Percentiles rank a stretch among this genome's conserved stretches.
Conservation (phyloP, 2,888 invertebrate genomes). For the Iselma pallidipennis region DNA sequence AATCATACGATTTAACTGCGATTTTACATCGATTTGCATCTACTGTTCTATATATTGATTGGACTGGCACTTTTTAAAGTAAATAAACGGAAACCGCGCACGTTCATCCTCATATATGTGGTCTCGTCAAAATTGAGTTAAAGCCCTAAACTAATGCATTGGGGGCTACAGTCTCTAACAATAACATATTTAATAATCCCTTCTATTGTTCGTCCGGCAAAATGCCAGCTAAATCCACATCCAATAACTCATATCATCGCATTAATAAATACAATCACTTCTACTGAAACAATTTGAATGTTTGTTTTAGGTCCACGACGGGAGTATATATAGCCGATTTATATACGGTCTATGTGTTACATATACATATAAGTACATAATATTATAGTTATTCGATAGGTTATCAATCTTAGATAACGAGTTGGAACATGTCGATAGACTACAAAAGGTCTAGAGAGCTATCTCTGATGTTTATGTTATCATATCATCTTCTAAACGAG, state of each 20-base stretch:
- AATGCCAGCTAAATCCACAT: slow-evolving; percentile 47
- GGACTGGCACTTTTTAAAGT: slow-evolving; percentile 31
- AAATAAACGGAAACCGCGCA: slow-evolving; percentile 28
- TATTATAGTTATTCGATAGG: no score
- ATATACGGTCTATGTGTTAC: no score
- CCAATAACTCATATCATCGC: slow-evolving; percentile 48
- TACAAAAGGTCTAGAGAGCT: no score
- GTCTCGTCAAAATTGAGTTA: slow-evolving; percentile 28
- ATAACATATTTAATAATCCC: slow-evolving; percentile 50
- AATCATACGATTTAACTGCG: no score
- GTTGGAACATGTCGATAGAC: no score
- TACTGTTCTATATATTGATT: no score
- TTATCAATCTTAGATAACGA: no score
- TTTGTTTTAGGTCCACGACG: slow-evolving; percentile 51
- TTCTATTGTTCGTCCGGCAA: slow-evolving; percentile 44
- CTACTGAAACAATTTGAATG: slow-evolving; percentile 55
- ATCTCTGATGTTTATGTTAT: no score
- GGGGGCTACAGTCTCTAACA: slow-evolving; percentile 37
- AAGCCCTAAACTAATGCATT: slow-evolving; percentile 29
- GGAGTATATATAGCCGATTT: slow-evolving; percentile 20
- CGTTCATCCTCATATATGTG: slow-evolving; percentile 15
- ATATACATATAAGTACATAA: no score
- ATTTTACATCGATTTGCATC: no score
- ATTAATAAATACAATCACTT: slow-evolving; percentile 54
- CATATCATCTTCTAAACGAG: no score